Base-by-base conservation (phyloP, 2,888 invertebrate genomes). In the Troides oblongomaculatus region DNA sequence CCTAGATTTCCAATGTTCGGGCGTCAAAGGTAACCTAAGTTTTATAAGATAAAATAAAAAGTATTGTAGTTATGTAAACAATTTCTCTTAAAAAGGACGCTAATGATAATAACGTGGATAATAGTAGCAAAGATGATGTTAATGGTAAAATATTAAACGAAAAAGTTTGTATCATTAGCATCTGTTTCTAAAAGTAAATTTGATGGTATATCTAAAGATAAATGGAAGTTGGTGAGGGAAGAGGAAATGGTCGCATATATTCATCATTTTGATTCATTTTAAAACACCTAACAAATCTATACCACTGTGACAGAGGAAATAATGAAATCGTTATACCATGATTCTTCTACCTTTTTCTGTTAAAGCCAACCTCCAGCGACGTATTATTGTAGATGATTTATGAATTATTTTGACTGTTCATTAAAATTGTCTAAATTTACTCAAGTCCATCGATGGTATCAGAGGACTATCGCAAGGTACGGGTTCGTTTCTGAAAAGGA, bases 361-460 rank as follows among this genome's bases (percentile, higher is more conserved):
- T 70, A 62, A 63, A 63, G 63, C 53, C 25, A 53, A 12, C 14
- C 46, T 12, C 46, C 46, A 46, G 46, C 46, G 46, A 46, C 46
- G 46, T 46, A 46, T 14, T 14, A 46, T 46, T 14, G 14, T 46
- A 14, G 46, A 14, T 14, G 46, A 14, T 14, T 12, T 46, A 14
- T 46, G 14, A 46, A 46, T 12, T 14, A 46, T 46, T 14, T 46
- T 14, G 46, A 4, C 14, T 46, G 46, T 46, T 3, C 46, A 23
- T 71, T 82, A 87, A 36, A 78, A 81, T 72, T 89, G 92, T 76
- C 92, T 93, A 94, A 96, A 97, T 63, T 88, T 86, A 67, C 88
- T 91, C 46, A 96, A 87, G 85, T 96, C 94, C 68, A 96, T 81
- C 18, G 84, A 79, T 0, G 95, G 95, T 76, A 97, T 93, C 7